These are phyloP conservation scores for Meloidogyne floridensis DNA, from an alignment of 1,140 invertebrate genomes.

Conservation along the genomic window DNA sequence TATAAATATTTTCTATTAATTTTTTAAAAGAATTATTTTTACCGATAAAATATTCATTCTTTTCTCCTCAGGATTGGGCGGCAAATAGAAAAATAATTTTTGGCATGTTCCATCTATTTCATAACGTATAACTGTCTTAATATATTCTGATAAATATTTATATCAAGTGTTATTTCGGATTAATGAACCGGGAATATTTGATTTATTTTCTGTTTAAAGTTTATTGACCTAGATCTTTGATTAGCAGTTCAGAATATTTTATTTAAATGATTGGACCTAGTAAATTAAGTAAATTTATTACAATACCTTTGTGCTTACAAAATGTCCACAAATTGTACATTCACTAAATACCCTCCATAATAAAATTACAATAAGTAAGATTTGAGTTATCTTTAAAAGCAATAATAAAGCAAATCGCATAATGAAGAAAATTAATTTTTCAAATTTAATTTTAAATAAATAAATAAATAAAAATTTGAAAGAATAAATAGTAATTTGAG, in stretches of 20 bases:
- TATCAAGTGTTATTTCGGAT: too few relatives aligned
- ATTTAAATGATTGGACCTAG: background rate
- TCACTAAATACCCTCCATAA: slow-evolving; percentile 24
- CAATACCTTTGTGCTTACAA: slow-evolving; percentile 21
- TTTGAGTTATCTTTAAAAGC: slow-evolving; percentile 18
- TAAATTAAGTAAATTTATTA: background rate
- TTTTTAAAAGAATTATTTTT: background rate
- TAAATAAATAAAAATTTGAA: background rate
- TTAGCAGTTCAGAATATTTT: too few relatives aligned
- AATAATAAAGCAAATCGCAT: slow-evolving; percentile 24
- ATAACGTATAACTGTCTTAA: slow-evolving; percentile 4
- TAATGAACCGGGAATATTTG: too few relatives aligned
- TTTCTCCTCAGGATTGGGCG: slow-evolving; percentile 11
- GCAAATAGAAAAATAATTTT: slow-evolving; percentile 25
- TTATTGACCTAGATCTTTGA: too few relatives aligned
- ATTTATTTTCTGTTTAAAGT: too few relatives aligned
- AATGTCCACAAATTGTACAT: slow-evolving; percentile 24
- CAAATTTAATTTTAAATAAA: background rate
- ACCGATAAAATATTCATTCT: background rate
- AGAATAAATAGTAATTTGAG: too few relatives aligned
- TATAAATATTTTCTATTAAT: background rate
- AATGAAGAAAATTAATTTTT: too few relatives aligned
- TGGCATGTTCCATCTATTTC: slow-evolving; percentile 14
- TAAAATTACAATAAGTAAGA: slow-evolving; percentile 11
- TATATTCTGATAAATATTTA: too few relatives aligned